A percentile compares a stretch with the other conserved stretches of the same genome.
Conservation (phyloP, 2,113 vertebrate genomes). For the Hyperopisus bebe region DNA sequence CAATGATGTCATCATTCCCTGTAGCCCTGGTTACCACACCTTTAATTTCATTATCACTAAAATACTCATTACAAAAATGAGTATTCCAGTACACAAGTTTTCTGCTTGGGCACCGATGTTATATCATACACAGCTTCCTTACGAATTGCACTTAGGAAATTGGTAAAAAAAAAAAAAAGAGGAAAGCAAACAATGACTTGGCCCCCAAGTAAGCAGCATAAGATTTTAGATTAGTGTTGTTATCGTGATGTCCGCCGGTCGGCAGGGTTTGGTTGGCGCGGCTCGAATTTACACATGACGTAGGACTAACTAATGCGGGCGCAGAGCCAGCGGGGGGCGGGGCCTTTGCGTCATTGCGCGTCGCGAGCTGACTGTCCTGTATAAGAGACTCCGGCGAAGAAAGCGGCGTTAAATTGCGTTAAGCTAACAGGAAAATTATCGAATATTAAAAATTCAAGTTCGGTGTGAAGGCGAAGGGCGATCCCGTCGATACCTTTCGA, state of each 20-base stretch:
- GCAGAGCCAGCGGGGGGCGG: constrained; percentile 41
- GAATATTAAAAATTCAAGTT: not conserved
- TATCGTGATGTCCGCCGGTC: not conserved
- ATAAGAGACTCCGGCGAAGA: not conserved
- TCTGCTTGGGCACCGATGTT: not conserved
- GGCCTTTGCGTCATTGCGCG: constrained; percentile 36
- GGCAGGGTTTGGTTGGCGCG: constrained; percentile 13
- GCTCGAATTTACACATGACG: constrained; percentile 43
- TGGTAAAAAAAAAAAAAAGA: not conserved
- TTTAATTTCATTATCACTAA: not conserved
- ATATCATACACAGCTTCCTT: not conserved
- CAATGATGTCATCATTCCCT: constrained; percentile 3
- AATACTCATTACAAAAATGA: not conserved
- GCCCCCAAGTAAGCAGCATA: not conserved
- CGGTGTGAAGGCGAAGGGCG: not conserved
- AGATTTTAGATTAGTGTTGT: constrained; percentile 5
- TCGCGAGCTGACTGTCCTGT: not conserved
- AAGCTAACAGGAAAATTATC: not conserved
- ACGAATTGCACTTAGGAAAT: not conserved
- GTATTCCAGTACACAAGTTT: not conserved
- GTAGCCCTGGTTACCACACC: not conserved
- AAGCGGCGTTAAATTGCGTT: not conserved
- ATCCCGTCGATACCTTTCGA: constrained; percentile 11
- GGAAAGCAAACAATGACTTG: not conserved
- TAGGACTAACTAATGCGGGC: constrained; percentile 37